Evolutionary conservation across 2,888 invertebrate genomes (phyloP), one percentile per base, ranked within the genome.

Genomic region (Tipula unca): DNA sequence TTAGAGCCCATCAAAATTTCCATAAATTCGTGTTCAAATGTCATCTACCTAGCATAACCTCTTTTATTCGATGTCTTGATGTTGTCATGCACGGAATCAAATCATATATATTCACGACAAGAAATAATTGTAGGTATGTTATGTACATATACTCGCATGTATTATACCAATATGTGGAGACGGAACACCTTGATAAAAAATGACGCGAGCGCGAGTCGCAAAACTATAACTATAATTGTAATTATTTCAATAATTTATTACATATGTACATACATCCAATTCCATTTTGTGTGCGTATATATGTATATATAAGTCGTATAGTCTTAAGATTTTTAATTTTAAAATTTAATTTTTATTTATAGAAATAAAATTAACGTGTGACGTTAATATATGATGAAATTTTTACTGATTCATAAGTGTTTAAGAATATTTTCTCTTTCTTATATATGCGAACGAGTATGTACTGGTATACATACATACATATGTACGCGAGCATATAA

Each of bases 301-400:
- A 6, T 54, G 48, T n/a, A 48, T 69, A 10, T 20, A 69, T 25
- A 69, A 13, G 10, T 25, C 69, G 69, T 69, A n/a, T n/a, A 69
- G 25, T 69, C 25, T 69, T 69, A 69, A 69, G 69, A 69, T 69
- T 69, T 25, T 69, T 69, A 69, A 69, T 69, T 69, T 69, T 69
- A 69, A 69, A 69, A 69, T 69, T 69, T 69, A 25, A 25, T 25
- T 69, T 69, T 69, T 69, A 69, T 69, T 69, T 69, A 69, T 69
- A 69, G 69, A 69, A 69, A 69, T 25, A 69, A 69, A 69, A 69
- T 69, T 69, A 25, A 69, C 69, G 69, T 69, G 69, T 69, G 69
- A 69, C 69, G 69, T 69, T 69, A 69, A 69, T 69, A n/a, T n/a
- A 69, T 69, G 69, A 69, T 69, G 69, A 69, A 69, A 69, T 69